phyloP scores from a whole-genome alignment of 1,140 invertebrate genomes.

The Probaryconus sp. region DNA sequence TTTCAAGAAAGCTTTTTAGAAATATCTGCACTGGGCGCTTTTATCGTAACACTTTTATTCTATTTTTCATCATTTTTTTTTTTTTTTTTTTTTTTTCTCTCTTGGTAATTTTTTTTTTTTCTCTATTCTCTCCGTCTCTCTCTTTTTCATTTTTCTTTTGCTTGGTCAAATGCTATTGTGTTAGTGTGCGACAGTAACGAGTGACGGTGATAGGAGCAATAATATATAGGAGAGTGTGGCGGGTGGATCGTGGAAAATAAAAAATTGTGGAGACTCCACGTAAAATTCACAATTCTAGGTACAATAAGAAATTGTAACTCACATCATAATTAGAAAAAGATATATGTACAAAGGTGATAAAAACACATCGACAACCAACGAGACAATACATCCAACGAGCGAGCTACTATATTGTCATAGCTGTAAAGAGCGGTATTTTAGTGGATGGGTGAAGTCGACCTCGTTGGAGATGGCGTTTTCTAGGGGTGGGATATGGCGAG shows the following conservation, averaged over 20 bases:
- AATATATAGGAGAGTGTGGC: conserved; percentile 43
- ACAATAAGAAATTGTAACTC: conserved; percentile 74
- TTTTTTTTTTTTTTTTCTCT: conserved; percentile 15
- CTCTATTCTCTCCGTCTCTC: conserved; percentile 14
- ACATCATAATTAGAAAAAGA: conserved; percentile 74
- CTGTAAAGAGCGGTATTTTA: conserved; percentile 73
- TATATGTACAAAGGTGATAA: conserved; percentile 77
- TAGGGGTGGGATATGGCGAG: conserved; percentile 53
- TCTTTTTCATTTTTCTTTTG: conserved; percentile 25
- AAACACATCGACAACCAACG: conserved; percentile 79
- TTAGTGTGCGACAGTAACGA: conserved; percentile 61
- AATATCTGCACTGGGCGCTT: conserved; percentile 73
- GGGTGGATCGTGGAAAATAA: conserved; percentile 54
- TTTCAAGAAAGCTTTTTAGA: conserved; percentile 69
- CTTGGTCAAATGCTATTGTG: conserved; percentile 51
- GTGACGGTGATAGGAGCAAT: conserved; percentile 48
- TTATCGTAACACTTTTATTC: conserved; percentile 55
- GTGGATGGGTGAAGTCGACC: conserved; percentile 62
- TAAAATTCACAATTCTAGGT: conserved; percentile 74
- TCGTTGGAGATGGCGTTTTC: conserved; percentile 59
- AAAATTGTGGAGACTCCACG: conserved; percentile 60
- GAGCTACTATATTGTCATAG: conserved; percentile 78
- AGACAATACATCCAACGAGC: conserved; percentile 79
- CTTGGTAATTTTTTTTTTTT: conserved; percentile 14
- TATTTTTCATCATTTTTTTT: conserved; percentile 40